These are phyloP conservation scores for Pristis pectinata DNA, from an alignment of 2,797 vertebrate genomes.

Conservation along the genomic window DNA sequence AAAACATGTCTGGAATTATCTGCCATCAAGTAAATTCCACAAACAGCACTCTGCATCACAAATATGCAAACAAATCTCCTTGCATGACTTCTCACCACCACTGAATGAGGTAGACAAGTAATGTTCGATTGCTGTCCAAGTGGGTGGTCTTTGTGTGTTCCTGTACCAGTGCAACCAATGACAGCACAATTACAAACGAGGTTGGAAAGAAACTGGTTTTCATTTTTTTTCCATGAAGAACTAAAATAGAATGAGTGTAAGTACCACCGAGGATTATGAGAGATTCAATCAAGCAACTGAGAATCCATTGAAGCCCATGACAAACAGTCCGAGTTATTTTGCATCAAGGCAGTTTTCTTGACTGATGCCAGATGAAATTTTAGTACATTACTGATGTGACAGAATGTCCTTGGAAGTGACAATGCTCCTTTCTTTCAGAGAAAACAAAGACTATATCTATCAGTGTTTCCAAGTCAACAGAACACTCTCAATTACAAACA, in stretches of 20 bases:
- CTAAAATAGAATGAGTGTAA: not conserved
- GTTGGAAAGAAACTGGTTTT: not conserved
- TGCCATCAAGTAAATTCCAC: not conserved
- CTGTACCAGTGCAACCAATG: not conserved
- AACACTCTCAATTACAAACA: not conserved
- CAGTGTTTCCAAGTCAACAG: not conserved
- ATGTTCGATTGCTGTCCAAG: not conserved
- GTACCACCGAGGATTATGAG: not conserved
- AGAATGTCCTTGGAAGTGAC: not conserved
- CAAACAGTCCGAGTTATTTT: not conserved
- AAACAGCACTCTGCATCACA: not conserved
- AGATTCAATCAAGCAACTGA: not conserved
- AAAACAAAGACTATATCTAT: constrained; percentile 21
- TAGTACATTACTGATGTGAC: not conserved
- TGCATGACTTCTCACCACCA: not conserved
- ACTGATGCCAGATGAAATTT: constrained; percentile 24
- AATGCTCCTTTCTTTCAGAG: not conserved
- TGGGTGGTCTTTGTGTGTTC: not conserved
- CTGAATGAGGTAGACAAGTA: not conserved
- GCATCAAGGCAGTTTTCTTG: not conserved
- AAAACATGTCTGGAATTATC: not conserved
- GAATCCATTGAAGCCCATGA: not conserved
- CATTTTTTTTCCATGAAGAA: not conserved
- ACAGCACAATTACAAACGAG: not conserved
- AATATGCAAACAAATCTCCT: not conserved